Base-by-base conservation (phyloP, 2,797 vertebrate species). In the Petrocephalus sullivani region DNA sequence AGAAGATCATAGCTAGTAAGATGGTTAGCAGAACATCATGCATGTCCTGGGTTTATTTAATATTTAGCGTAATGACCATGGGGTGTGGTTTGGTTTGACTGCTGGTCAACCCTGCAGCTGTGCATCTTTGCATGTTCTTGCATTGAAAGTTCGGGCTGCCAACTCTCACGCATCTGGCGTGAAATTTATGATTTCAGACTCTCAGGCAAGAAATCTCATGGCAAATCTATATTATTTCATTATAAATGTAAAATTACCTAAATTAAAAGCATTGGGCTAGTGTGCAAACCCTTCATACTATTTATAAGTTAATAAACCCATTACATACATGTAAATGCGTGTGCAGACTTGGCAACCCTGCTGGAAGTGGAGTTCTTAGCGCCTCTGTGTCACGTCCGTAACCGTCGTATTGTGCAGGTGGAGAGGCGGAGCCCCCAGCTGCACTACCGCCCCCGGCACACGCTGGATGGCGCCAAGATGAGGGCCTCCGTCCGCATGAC, bases 401-500 rank as follows among this genome's bases (percentile, higher is more conserved):
- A 41, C 83, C 71, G 12, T 58, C 53, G 23, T 46, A 21, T 37
- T 37, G 16, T 89, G 60, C 88, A 98, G 97, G 97, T 95, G 88
- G 97, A 98, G 89, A 96, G 95, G 2, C 91, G 95, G 83, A 98
- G 97, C 89, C 97, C 98, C 0, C 97, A 97, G 91, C 96, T 97
- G 91, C 94, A 97, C 91, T 97, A 97, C 91, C 94, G 97, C 71
- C 95, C 97, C 64, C 95, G 97, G 85, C 95, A 96, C 46, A 96
- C 96, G 0, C 82, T 96, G 0, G 95, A 98, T 0, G 97, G 97
- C 91, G 96, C 97, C 85, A 98, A 97, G 93, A 98, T 98, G 97
- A 96, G 98, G 93, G 98, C 97, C 0, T 98, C 98, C 0, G 97
- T 98, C 85, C 96, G 98, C 93, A 98, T 98, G 97, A 98, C 97